Base-by-base conservation (phyloP, 2,113 vertebrate genomes). In the Hippocampus barbouri region DNA sequence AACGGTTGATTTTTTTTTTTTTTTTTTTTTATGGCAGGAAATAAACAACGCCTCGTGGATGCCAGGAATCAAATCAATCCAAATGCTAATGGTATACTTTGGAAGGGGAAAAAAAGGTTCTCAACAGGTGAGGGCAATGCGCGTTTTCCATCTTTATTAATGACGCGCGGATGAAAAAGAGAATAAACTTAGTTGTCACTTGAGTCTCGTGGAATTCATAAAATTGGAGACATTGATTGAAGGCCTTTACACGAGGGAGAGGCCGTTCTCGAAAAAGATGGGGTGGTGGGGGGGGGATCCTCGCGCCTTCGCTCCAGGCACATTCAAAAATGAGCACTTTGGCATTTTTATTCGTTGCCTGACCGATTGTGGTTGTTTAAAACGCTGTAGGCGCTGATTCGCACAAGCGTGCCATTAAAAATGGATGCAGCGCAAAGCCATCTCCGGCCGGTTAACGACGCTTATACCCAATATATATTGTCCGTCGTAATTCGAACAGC, bases 291-390 rank as follows among this genome's bases (percentile, higher is more conserved):
- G 30, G 11, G 30, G 9, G 30, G 2, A 11, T 20, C 2, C 34
- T n/a, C 10, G 34, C 4, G 68, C 49, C 38, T 65, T 78, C 21
- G 77, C 77, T 78, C 1, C 23, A 75, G 75, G 83, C 73, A 68
- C 38, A 77, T 62, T 69, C 16, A 76, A 63, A 60, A 71, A 82
- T 71, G 75, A 73, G 78, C 77, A 21, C 21, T 68, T 75, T 41
- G 72, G 70, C 70, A 53, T 82, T 69, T 80, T 73, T 66, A 60
- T 45, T 60, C 73, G 63, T 59, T 57, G 75, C 72, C 77, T 84
- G 85, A 85, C 77, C 83, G 73, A 77, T 83, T 30, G 63, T 21
- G 38, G 27, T 65, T 70, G 63, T 45, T 72, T 12, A 2, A 78
- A 81, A 61, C 38, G 79, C 83, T 69, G 41, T 62, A 25, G 79